phyloP scores from a whole-genome alignment of 2,888 invertebrate genomes.

The Eilema depressum region DNA sequence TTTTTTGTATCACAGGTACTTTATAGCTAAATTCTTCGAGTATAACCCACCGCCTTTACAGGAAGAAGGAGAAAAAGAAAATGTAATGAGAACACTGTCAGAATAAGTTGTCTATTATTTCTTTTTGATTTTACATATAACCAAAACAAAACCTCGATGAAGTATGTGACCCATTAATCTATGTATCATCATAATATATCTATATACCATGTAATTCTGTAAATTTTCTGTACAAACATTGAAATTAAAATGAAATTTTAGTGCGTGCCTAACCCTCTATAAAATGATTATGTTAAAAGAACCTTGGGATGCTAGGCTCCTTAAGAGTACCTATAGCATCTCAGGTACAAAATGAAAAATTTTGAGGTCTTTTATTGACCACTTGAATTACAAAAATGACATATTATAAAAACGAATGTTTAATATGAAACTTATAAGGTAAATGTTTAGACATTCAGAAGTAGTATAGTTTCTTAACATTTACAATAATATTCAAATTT shows the following conservation, averaged over 20 bases:
- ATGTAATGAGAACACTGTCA: conserved; percentile 30
- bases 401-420: not conserved
- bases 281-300: not conserved
- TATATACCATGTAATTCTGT: no score
- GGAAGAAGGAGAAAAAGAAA: conserved; percentile 57
- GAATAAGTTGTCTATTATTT: conserved; percentile 6
- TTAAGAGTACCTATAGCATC: not conserved
- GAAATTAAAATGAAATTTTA: not conserved
- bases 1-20: conserved; percentile 67
- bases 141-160: not conserved
- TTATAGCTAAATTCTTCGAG: conserved; percentile 82
- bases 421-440: not conserved
- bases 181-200: no score
- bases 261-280: not conserved
- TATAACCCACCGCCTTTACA: conserved; percentile 59
- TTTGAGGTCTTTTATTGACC: not conserved
- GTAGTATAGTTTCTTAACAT: not conserved
- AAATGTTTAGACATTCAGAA: not conserved
- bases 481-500: not conserved
- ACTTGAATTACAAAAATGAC: not conserved
- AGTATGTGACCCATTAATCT: no score
- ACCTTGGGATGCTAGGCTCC: not conserved
- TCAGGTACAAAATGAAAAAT: not conserved
- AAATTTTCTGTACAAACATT: not conserved
- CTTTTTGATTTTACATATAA: not conserved